Base-by-base conservation (phyloP, 2,888 invertebrate genomes). In the Idaea aversata region DNA sequence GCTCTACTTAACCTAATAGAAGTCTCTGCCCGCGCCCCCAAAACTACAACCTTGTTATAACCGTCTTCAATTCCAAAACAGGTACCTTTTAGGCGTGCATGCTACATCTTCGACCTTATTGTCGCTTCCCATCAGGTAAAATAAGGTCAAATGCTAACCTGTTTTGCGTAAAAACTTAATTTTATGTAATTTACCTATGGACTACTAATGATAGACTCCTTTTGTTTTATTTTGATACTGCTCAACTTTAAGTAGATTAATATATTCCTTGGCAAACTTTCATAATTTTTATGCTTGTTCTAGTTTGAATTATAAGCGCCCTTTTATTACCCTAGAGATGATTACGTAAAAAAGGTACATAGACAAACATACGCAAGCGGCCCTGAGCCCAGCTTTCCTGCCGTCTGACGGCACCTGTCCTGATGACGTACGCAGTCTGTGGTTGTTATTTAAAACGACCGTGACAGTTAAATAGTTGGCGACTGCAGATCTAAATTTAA, bases 401-500 rank as follows among this genome's bases (percentile, higher is more conserved):
- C 47, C 10, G 47, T 47, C 47, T 47, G 70, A 67, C 72, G 65
- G 65, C 69, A 61, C 67, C 61, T 62, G 47, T 70, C 67, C 70
- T 67, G 59, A 62, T 71, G 72, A 74, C 74, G 72, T 72, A 67
- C 67, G 64, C 61, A 66, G 66, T 69, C 66, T 61, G 66, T 71
- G 70, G 69, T 69, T 68, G 71, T 72, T 72, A 72, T 72, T 74
- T 71, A 70, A 73, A 71, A 72, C 72, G 74, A 61, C 74, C 74
- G 71, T 74, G 74, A 74, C 74, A 74, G 74, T 74, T 69, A 71
- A 67, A 72, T 71, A 72, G 74, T 71, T 74, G 74, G 74, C 74
- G 73, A 70, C 73, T 66, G 70, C 67, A 70, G 65, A 67, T 74
- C 74, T 74, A 74, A 70, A 68, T 71, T 70, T 74, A 74, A 74